Evolutionary conservation across 2,113 vertebrate genomes (phyloP).

Genomic region (Pan paniscus): DNA sequence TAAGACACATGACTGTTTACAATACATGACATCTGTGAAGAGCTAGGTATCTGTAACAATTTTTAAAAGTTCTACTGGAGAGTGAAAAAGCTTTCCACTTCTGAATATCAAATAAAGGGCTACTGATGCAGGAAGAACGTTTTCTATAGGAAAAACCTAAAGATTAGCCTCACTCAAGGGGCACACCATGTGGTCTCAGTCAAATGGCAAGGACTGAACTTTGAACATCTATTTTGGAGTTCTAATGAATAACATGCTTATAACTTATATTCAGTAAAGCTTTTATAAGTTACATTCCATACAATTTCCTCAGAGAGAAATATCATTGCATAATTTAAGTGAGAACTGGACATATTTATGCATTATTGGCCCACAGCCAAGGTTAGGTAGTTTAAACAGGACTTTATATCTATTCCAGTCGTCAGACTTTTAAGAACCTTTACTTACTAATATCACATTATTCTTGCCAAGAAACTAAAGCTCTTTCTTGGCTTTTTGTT

Average conservation of each 20-base stretch:
- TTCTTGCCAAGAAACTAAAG: background rate
- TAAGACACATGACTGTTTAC: background rate
- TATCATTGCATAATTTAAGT: background rate
- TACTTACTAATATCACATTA: conserved; percentile 24
- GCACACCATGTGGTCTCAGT: accelerated
- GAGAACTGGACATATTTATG: background rate
- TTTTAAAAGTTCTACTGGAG: background rate
- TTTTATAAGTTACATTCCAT: conserved; percentile 8
- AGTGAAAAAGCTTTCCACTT: background rate
- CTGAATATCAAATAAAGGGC: background rate
- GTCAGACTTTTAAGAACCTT: background rate
- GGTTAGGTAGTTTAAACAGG: background rate
- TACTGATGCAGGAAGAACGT: background rate
- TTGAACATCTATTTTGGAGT: background rate
- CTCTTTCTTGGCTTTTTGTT: background rate
- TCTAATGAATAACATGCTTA: background rate
- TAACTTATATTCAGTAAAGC: conserved; percentile 42
- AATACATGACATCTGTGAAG: background rate
- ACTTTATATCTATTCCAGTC: background rate
- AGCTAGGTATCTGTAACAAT: background rate
- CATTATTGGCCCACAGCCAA: background rate
- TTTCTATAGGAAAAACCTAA: background rate
- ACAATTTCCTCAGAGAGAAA: conserved; percentile 22
- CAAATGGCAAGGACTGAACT: background rate
- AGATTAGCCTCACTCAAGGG: accelerated